These are phyloP conservation scores for Hemiscyllium ocellatum DNA, from an alignment of 2,113 vertebrate species.

Conservation along the genomic window DNA sequence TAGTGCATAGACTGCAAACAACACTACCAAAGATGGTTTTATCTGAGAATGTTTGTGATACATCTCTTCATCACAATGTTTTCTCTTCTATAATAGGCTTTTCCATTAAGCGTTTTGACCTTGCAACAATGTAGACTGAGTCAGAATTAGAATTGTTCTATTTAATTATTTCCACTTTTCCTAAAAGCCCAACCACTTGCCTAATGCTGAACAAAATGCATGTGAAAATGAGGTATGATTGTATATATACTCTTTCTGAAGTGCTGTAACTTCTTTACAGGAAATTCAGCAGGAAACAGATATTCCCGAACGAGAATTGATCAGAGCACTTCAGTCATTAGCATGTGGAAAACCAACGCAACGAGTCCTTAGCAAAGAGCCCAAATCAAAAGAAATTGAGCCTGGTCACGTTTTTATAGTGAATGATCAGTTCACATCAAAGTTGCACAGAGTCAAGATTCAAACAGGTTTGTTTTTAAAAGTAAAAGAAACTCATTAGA, in stretches of 20 bases:
- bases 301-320: slow-evolving; percentile 89
- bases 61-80: neutral
- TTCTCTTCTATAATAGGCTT: neutral
- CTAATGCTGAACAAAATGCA: neutral
- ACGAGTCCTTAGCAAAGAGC: slow-evolving; percentile 91
- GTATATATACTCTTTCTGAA: neutral
- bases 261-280: slow-evolving; percentile 53
- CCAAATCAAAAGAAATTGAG: slow-evolving; percentile 96
- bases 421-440: slow-evolving; percentile 96
- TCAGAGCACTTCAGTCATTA: slow-evolving; percentile 88
- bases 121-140: neutral
- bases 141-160: neutral
- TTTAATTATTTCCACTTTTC: neutral
- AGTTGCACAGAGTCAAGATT: slow-evolving; percentile 98
- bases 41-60: neutral
- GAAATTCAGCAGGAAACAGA: slow-evolving; percentile 97
- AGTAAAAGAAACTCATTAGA: neutral
- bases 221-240: neutral
- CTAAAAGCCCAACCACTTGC: neutral
- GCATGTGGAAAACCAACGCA: slow-evolving; percentile 94
- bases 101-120: neutral
- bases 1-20: neutral
- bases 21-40: neutral
- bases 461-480: slow-evolving; percentile 72
- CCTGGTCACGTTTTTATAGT: slow-evolving; percentile 94